Evolutionary conservation across 2,888 invertebrate genomes (phyloP).

Genomic region (Cataglyphis rosenhaueri): DNA sequence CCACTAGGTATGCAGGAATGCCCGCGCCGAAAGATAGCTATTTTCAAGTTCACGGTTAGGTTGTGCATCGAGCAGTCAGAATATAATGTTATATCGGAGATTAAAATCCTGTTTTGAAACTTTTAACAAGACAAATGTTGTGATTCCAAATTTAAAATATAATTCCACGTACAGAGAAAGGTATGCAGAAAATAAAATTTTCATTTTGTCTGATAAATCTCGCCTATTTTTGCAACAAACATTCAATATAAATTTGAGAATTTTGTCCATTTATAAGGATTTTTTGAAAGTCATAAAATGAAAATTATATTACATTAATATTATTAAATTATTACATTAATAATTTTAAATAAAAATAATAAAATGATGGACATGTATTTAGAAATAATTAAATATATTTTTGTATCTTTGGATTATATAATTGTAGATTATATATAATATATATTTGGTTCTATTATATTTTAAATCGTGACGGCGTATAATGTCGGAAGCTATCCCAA

Average conservation of each 20-base stretch:
- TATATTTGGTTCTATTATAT: slow-evolving; percentile 1
- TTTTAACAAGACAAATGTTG: neutral
- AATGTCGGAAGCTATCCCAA: slow-evolving; percentile 15
- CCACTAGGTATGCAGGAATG: slow-evolving; percentile 21
- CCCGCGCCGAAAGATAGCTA: neutral
- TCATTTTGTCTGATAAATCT: neutral
- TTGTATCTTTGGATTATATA: neutral
- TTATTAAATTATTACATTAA: neutral
- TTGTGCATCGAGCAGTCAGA: neutral
- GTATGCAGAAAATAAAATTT: slow-evolving; percentile 10
- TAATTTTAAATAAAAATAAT: neutral
- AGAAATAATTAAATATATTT: neutral
- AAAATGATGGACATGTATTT: neutral
- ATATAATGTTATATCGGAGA: neutral
- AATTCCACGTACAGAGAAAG: neutral
- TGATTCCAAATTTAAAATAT: slow-evolving; percentile 1
- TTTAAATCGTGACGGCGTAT: slow-evolving; percentile 3
- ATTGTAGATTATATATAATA: neutral
- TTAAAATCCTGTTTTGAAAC: slow-evolving; percentile 3
- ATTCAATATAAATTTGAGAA: neutral
- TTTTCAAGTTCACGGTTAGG: slow-evolving; percentile 45
- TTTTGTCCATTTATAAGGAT: neutral
- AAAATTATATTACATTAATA: neutral
- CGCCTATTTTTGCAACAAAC: neutral
- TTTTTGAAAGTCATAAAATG: neutral